phyloP scores from a whole-genome alignment of 2,888 invertebrate species.

The Acleris emargana region DNA sequence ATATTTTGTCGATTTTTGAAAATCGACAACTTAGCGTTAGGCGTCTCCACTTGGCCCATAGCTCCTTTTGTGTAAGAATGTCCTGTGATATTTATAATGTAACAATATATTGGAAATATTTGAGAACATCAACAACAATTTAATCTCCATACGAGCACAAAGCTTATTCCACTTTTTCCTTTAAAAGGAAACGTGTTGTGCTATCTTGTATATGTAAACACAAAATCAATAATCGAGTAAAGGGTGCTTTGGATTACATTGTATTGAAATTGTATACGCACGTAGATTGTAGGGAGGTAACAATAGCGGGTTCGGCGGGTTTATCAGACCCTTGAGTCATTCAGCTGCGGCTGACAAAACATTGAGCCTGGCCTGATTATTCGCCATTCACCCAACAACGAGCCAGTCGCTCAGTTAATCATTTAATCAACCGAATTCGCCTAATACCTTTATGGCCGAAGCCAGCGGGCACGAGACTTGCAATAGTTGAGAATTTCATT shows the following conservation, averaged over 20 bases:
- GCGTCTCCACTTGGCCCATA: no score
- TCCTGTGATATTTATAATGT: no score
- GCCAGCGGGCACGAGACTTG: conserved; percentile 4
- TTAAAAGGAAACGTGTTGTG: conserved; percentile 9
- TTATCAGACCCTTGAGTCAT: conserved; percentile 47
- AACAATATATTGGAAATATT: no score
- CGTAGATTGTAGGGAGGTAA: conserved; percentile 36
- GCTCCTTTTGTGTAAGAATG: no score
- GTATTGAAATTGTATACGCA: conserved; percentile 34
- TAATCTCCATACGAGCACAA: background rate
- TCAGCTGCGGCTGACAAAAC: conserved; percentile 37
- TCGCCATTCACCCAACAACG: conserved; percentile 51
- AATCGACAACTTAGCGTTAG: no score
- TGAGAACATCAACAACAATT: background rate
- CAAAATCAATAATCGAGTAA: conserved; percentile 33
- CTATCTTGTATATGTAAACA: conserved; percentile 17
- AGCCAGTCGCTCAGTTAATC: conserved; percentile 59
- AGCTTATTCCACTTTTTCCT: conserved; percentile 1
- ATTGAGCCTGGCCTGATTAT: conserved; percentile 61
- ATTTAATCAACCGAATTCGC: conserved; percentile 50
- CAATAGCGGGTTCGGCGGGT: conserved; percentile 48
- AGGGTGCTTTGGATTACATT: conserved; percentile 30
- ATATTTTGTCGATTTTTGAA: no score
- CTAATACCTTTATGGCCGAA: conserved; percentile 32
- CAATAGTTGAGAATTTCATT: conserved; percentile 1